phyloP scores from a whole-genome alignment of 2,888 invertebrate species.

The Onchidella celtica region DNA sequence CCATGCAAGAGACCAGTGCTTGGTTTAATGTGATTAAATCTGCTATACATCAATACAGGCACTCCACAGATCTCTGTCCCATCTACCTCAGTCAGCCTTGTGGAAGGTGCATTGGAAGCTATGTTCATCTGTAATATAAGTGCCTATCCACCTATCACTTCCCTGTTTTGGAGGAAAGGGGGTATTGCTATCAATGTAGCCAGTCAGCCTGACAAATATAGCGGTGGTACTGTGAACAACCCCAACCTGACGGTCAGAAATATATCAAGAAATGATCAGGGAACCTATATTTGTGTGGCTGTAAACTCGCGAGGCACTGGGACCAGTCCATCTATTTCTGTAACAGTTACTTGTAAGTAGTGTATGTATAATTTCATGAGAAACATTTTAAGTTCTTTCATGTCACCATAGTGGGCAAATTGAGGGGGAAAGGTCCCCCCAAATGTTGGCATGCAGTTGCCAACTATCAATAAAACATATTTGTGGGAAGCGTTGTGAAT shows the following conservation, averaged over 20 bases:
- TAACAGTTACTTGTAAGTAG: conserved; percentile 11
- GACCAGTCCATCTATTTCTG: not conserved
- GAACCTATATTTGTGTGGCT: conserved; percentile 22
- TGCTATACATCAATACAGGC: too few species aligned
- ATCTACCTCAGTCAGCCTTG: not conserved
- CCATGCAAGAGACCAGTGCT: too few species aligned
- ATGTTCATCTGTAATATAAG: conserved; percentile 34
- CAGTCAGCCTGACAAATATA: not conserved
- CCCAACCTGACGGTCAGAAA: conserved; percentile 1
- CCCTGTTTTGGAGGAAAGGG: conserved; percentile 26
- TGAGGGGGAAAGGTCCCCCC: too few species aligned
- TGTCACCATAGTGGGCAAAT: too few species aligned
- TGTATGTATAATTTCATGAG: too few species aligned
- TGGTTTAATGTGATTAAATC: too few species aligned
- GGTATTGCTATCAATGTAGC: conserved; percentile 17
- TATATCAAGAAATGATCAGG: not conserved
- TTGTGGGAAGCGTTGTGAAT: too few species aligned
- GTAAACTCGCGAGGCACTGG: not conserved
- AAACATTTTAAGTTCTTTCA: too few species aligned
- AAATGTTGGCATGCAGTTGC: too few species aligned
- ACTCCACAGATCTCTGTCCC: conserved; percentile 6
- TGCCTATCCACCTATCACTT: conserved; percentile 29
- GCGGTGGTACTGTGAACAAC: not conserved
- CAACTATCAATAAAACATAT: too few species aligned
- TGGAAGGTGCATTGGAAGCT: not conserved